Percentiles rank a stretch among this genome's conserved stretches.
Conservation (phyloP, 2,888 invertebrate species). For the Troides oblongomaculatus region DNA sequence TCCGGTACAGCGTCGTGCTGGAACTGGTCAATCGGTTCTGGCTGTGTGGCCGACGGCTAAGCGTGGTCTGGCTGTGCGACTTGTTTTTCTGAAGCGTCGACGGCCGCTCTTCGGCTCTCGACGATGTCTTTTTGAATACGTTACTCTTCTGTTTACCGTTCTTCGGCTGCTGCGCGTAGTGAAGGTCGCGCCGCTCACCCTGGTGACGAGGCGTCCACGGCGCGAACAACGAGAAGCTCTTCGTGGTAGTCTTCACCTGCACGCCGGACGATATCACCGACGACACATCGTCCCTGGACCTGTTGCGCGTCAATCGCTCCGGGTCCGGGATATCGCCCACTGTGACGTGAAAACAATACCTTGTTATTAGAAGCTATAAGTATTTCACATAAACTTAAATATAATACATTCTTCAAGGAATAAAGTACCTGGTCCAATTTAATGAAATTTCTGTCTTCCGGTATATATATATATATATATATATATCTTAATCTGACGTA, state of each 20-base stretch:
- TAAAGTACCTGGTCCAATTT: too few species aligned
- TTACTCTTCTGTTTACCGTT: conserved; percentile 59
- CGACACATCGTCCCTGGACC: conserved; percentile 88
- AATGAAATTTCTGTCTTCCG: too few species aligned
- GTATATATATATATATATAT: too few species aligned
- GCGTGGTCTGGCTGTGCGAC: conserved; percentile 70
- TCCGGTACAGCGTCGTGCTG: conserved; percentile 64
- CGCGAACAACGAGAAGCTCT: conserved; percentile 90
- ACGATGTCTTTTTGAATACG: conserved; percentile 66
- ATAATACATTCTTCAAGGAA: too few species aligned
- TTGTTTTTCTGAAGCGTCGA: conserved; percentile 71
- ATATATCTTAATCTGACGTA: too few species aligned
- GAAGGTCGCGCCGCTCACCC: conserved; percentile 87
- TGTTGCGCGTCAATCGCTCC: conserved; percentile 77
- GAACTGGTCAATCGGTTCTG: conserved; percentile 63
- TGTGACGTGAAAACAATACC: conserved; percentile 45
- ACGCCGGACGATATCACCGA: conserved; percentile 82
- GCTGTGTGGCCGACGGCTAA: conserved; percentile 53
- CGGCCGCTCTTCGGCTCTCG: conserved; percentile 59
- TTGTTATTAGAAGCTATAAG: not conserved
- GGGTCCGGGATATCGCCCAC: conserved; percentile 93
- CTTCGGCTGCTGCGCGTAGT: conserved; percentile 84
- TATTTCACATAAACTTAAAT: too few species aligned
- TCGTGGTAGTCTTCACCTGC: conserved; percentile 86
- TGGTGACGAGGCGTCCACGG: conserved; percentile 90